These are phyloP conservation scores for Eubasilissa splendida DNA, from an alignment of 2,888 invertebrate species.

Conservation along the genomic window DNA sequence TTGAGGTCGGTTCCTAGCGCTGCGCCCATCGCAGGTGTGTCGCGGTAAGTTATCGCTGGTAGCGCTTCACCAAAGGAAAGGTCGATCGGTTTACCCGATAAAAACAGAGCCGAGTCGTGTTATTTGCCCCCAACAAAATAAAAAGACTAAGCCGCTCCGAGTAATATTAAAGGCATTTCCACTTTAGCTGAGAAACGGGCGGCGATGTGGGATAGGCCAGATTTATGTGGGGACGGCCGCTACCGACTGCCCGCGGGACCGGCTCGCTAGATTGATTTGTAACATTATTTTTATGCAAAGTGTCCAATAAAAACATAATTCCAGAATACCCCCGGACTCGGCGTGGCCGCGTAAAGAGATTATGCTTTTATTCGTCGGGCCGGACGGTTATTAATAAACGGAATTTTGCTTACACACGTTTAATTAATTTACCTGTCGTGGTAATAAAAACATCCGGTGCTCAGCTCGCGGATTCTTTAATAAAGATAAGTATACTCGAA, in stretches of 20 bases:
- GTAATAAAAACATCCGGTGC: conserved; percentile 5
- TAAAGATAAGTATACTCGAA: neutral
- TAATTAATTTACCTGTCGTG: neutral
- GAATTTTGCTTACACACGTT: conserved; percentile 24
- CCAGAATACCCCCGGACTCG: conserved; percentile 12
- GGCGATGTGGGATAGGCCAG: conserved; percentile 50
- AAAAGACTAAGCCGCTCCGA: conserved; percentile 15
- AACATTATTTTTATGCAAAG: conserved; percentile 51
- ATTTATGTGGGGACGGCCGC: conserved; percentile 56
- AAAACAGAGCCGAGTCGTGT: conserved; percentile 54
- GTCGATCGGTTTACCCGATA: conserved; percentile 56
- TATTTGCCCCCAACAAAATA: conserved; percentile 50
- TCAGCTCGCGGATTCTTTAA: neutral
- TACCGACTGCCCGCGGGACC: conserved; percentile 37
- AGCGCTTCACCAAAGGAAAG: conserved; percentile 54
- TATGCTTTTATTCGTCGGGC: conserved; percentile 14
- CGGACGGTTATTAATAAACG: conserved; percentile 31
- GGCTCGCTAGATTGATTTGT: conserved; percentile 55
- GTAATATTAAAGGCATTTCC: conserved; percentile 48
- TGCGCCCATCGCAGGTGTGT: conserved; percentile 18
- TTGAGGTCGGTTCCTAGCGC: neutral
- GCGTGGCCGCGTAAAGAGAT: neutral
- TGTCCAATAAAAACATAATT: conserved; percentile 38
- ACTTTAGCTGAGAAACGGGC: conserved; percentile 50
- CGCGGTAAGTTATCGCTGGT: conserved; percentile 49